These are phyloP conservation scores for Abrostola tripartita DNA, from an alignment of 2,888 invertebrate species.

Conservation along the genomic window DNA sequence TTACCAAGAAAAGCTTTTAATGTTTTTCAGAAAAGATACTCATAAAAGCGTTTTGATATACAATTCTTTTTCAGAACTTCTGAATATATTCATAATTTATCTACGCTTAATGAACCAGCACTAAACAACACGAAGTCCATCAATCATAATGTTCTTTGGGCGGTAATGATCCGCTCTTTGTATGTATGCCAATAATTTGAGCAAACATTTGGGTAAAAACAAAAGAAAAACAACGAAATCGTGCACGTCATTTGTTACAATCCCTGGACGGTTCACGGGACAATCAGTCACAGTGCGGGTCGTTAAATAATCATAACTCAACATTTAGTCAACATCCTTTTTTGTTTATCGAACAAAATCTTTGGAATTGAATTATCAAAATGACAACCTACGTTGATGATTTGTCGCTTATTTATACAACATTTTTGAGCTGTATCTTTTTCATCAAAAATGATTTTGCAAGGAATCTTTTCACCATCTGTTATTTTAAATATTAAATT, in stretches of 20 bases:
- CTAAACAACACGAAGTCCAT: not conserved
- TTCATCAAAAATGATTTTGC: too few relatives aligned
- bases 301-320: conserved; percentile 4
- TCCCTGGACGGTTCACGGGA: not conserved
- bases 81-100: too few relatives aligned
- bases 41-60: too few relatives aligned
- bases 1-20: too few relatives aligned
- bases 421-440: too few relatives aligned
- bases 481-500: too few relatives aligned
- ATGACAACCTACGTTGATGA: too few relatives aligned
- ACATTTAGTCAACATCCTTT: not conserved
- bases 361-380: not conserved
- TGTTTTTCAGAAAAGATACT: too few relatives aligned
- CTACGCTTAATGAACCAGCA: too few relatives aligned
- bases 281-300: not conserved
- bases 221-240: not conserved
- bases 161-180: not conserved
- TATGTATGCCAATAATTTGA: not conserved
- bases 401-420: too few relatives aligned
- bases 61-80: too few relatives aligned
- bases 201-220: not conserved
- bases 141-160: not conserved
- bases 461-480: too few relatives aligned
- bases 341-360: not conserved
- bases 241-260: not conserved